Evolutionary conservation across 2,888 invertebrate genomes (phyloP).

Genomic region (Idaea straminata): DNA sequence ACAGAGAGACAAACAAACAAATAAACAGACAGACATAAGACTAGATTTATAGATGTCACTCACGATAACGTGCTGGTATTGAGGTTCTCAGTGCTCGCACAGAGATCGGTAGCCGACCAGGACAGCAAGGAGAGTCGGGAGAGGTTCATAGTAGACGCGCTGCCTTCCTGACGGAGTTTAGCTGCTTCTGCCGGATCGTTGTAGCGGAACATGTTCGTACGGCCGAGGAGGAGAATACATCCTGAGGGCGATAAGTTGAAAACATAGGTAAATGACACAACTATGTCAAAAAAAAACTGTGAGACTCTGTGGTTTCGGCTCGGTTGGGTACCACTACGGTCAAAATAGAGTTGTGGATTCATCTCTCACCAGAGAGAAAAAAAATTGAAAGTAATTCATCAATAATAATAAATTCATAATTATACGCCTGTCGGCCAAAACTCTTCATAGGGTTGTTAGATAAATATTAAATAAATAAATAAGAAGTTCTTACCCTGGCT

Average conservation of each 20-base stretch:
- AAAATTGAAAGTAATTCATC: too few species aligned
- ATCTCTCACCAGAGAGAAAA: too few species aligned
- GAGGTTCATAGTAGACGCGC: constrained; percentile 86
- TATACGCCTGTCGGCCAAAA: too few species aligned
- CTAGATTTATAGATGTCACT: constrained; percentile 29
- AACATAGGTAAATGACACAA: neutral
- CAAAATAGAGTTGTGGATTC: too few species aligned
- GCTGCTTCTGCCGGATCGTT: constrained; percentile 95
- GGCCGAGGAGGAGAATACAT: constrained; percentile 87
- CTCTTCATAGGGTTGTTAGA: too few species aligned
- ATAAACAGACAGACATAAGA: too few species aligned
- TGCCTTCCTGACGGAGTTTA: constrained; percentile 87
- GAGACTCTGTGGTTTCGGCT: too few species aligned
- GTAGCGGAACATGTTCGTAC: constrained; percentile 91
- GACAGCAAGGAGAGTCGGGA: constrained; percentile 90
- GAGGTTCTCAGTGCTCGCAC: constrained; percentile 85
- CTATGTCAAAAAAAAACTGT: neutral
- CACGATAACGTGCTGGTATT: constrained; percentile 62
- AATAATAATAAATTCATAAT: too few species aligned
- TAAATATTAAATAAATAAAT: too few species aligned
- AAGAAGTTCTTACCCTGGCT: constrained; percentile 85
- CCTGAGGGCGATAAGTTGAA: constrained; percentile 58
- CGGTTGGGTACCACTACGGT: too few species aligned
- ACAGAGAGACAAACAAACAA: too few species aligned
- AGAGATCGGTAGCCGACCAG: constrained; percentile 91